Base-by-base conservation (phyloP, 1,140 invertebrate species). In the Gonioctena quinquepunctata region DNA sequence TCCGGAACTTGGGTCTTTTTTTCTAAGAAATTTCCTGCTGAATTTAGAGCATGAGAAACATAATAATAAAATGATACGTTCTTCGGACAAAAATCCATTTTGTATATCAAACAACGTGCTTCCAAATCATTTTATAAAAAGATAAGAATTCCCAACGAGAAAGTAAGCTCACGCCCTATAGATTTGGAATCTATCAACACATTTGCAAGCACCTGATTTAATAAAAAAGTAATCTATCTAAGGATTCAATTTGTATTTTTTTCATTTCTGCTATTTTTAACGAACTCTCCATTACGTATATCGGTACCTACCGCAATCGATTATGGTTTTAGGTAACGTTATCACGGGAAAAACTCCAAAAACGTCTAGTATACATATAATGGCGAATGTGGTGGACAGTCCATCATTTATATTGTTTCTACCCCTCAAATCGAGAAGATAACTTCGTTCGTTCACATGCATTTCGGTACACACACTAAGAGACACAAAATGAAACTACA, bases 281-380 rank as follows among this genome's bases (percentile, higher is more conserved):
- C n/a, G n/a, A n/a, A n/a, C n/a, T n/a, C n/a, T n/a, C n/a, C 13
- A 42, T 4, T n/a, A n/a, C 11, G 13, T 7, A 64, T 11, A 48
- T 7, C 7, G n/a, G 11, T 57, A 67, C 83, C 81, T 80, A 92
- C 91, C 91, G 72, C 92, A 92, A 71, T 90, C 85, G 16, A 93
- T 89, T 18, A 93, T 87, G 18, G 90, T 85, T 68, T 89, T 87
- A 0, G 92, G 92, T 61, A 94, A 78, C 3, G 91, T 87, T 1
- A 94, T 87, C 2, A 94, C 88, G 0, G 92, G 92, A 78, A 93
- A 93, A 0, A 94, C 91, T 28, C 92, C 92, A 75, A 94, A 93
- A 56, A 94, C 85, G 81, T 94, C 93, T 5, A 94, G 85, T 16
- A 94, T 89, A 77, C 92, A 94, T 13, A 93, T 83, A 5, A 89